Conservation (phyloP, 2,888 invertebrate genomes). For the Clitarchus hookeri region DNA sequence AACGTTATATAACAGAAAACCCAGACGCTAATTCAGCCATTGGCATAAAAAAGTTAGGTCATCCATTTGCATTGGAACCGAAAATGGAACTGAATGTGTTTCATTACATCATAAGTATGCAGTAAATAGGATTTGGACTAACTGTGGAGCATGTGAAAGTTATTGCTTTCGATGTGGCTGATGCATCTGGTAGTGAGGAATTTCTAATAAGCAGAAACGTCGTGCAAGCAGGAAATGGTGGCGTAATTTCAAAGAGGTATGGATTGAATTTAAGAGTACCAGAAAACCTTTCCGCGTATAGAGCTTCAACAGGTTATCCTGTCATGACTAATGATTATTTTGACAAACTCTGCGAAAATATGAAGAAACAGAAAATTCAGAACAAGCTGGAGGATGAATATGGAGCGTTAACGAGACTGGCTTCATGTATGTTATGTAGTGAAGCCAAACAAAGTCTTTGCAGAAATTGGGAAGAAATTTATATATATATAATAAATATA, state of each 20-base stretch:
- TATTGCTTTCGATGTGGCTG: slow-evolving; percentile 18
- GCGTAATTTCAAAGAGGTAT: background rate
- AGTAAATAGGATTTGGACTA: slow-evolving; percentile 15
- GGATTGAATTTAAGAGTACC: slow-evolving; percentile 3
- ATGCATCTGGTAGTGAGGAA: background rate
- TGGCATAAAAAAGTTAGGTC: background rate
- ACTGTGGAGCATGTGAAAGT: slow-evolving; percentile 22
- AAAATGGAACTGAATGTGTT: slow-evolving; percentile 15
- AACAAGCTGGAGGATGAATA: background rate
- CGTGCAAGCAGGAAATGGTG: slow-evolving; percentile 19
- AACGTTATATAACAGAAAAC: background rate
- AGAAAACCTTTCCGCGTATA: slow-evolving; percentile 11
- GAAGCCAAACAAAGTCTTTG: background rate
- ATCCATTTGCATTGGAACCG: background rate
- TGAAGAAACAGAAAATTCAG: background rate
- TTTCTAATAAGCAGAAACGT: background rate
- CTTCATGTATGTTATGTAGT: slow-evolving; percentile 10
- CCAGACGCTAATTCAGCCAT: background rate
- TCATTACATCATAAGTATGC: slow-evolving; percentile 11
- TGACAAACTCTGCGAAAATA: background rate
- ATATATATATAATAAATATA: background rate
- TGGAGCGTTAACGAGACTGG: slow-evolving; percentile 17
- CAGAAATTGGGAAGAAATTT: slow-evolving; percentile 15
- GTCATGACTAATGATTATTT: background rate
- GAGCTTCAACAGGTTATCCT: slow-evolving; percentile 18